A percentile compares a stretch with the other conserved stretches of the same genome.
These are phyloP conservation scores for Drosophila pallidifrons DNA, from an alignment of 1,140 invertebrate genomes.

Conservation along the genomic window DNA sequence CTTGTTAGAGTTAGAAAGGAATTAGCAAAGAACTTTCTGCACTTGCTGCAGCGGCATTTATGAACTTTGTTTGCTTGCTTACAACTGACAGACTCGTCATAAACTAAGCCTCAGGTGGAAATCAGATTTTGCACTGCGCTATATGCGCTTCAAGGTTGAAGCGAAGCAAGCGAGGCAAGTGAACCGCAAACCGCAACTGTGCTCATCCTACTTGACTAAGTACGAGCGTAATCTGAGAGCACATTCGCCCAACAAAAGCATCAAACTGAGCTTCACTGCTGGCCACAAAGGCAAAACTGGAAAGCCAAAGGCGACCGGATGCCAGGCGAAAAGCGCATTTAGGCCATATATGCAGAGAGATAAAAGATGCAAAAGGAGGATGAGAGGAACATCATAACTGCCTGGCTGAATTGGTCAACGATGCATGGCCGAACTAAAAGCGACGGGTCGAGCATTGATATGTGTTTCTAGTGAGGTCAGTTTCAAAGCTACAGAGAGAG, in stretches of 20 bases:
- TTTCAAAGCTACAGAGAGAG: constrained; percentile 13
- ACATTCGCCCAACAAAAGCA: constrained; percentile 22
- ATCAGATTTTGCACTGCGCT: background rate
- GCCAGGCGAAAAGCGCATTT: constrained; percentile 37
- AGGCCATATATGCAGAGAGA: constrained; percentile 15
- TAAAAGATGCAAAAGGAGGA: constrained; percentile 15
- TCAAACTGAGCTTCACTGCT: constrained; percentile 19
- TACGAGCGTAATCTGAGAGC: constrained; percentile 11
- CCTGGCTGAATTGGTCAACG: constrained; percentile 26
- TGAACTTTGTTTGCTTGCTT: background rate
- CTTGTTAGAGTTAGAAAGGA: background rate
- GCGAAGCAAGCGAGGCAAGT: background rate
- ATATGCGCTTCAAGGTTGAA: constrained; percentile 8
- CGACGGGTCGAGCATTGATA: constrained; percentile 34
- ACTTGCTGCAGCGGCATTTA: constrained; percentile 1
- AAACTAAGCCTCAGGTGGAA: constrained; percentile 3
- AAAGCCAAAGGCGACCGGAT: constrained; percentile 41
- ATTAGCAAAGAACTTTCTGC: background rate
- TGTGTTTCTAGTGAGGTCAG: background rate
- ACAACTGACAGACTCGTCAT: background rate
- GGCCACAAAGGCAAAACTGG: constrained; percentile 25
- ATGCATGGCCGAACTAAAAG: constrained; percentile 19
- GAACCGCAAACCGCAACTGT: constrained; percentile 4
- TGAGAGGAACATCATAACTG: background rate
- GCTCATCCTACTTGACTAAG: constrained; percentile 7